Base-by-base conservation (phyloP, 2,888 invertebrate genomes). In the Pelosia muscerda region DNA sequence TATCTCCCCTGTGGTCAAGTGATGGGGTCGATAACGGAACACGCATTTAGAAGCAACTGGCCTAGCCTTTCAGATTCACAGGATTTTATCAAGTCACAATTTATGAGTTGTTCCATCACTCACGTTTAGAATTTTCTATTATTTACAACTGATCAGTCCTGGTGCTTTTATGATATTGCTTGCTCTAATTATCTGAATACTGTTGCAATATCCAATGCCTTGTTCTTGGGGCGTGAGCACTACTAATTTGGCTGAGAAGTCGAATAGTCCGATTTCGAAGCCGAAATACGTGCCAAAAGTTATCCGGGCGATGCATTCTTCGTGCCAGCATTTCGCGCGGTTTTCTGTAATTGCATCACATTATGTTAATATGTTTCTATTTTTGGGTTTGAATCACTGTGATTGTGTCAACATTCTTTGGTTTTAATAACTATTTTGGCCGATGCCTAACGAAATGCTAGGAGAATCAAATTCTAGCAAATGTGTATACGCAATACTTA, bases 241-340 rank as follows among this genome's bases (percentile, higher is more conserved):
- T 76, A 88, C 90, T 87, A 90, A 89, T 89, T 91, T 91, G 88
- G 90, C 88, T 80, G 74, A 75, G 42, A 61, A 61, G 61, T 78
- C 34, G 68, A 85, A 80, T 71, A 88, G 75, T 72, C 83, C 82
- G 68, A 82, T 83, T 76, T 84, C 82, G 78, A 84, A 74, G 66
- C 84, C 84, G 56, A 85, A 84, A 66, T 81, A 76, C 54, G 84
- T 90, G 90, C 91, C 92, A 92, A 92, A 91, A 86, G 74, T 79
- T 73, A 86, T 74, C 67, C 88, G 85, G 77, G 86, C 85, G 80
- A 80, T 67, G 78, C 83, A 83, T 77, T 87, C 87, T 59, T 77
- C 78, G 58, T 77, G 85, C 90, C 89, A 91, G 82, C 76, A 83
- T 66, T 66, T 66, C 54, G 65, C 81, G 65, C 82, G 80, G 66